Conservation (phyloP, 2,113 vertebrate genomes). For the Catagonus wagneri region DNA sequence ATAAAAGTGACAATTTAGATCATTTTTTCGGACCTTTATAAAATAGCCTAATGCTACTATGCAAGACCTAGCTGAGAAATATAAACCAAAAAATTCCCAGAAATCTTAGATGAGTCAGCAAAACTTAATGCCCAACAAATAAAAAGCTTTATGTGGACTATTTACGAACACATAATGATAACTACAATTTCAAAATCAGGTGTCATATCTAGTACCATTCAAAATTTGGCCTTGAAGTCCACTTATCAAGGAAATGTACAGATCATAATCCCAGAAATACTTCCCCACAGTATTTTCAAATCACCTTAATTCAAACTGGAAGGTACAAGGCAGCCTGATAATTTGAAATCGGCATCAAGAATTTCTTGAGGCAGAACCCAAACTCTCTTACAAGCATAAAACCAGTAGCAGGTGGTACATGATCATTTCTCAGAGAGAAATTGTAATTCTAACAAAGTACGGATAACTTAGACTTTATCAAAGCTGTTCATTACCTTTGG, state of each 20-base stretch:
- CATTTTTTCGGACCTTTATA: slow-evolving; percentile 47
- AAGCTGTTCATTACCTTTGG: slow-evolving; percentile 45
- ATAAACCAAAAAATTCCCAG: slow-evolving; percentile 61
- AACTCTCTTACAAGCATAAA: slow-evolving; percentile 56
- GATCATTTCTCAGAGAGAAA: slow-evolving; percentile 63
- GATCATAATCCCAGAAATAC: slow-evolving; percentile 26
- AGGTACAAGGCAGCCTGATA: not conserved
- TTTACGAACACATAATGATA: slow-evolving; percentile 49
- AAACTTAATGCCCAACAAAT: slow-evolving; percentile 64
- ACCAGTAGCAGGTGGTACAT: slow-evolving; percentile 18
- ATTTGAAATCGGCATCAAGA: slow-evolving; percentile 31
- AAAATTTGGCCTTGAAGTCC: slow-evolving; percentile 45
- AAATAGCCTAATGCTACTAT: slow-evolving; percentile 49
- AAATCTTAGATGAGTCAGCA: slow-evolving; percentile 77
- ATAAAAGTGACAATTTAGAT: slow-evolving; percentile 30
- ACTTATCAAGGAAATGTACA: slow-evolving; percentile 50
- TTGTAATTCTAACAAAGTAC: slow-evolving; percentile 57
- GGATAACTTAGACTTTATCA: slow-evolving; percentile 55
- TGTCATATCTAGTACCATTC: not conserved
- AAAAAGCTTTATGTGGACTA: slow-evolving; percentile 58
- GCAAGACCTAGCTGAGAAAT: slow-evolving; percentile 44
- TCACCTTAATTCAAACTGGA: slow-evolving; percentile 47
- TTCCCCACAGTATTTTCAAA: slow-evolving; percentile 54
- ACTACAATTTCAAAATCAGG: slow-evolving; percentile 46
- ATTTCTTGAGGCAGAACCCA: slow-evolving; percentile 31